Conservation (phyloP, 2,113 vertebrate genomes). For the Smithornis capensis region DNA sequence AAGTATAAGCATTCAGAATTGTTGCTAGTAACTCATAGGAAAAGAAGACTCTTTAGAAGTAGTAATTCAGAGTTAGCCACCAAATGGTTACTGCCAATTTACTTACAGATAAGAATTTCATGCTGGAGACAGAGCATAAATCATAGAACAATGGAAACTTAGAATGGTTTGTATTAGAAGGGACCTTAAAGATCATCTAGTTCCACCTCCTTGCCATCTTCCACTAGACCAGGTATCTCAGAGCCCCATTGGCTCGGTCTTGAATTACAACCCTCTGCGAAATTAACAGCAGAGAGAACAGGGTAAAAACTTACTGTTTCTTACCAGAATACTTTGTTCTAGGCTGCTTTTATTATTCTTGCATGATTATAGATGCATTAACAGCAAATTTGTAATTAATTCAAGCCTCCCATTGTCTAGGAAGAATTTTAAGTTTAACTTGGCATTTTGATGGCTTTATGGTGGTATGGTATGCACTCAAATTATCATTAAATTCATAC, state of each 20-base stretch:
- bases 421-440: constrained; percentile 54
- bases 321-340: background rate
- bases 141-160: background rate
- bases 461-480: background rate
- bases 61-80: background rate
- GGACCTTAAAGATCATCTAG: background rate
- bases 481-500: constrained; percentile 50
- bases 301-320: background rate
- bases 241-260: background rate
- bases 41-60: background rate
- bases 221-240: background rate
- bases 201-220: background rate
- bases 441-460: constrained; percentile 53
- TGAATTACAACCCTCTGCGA: background rate
- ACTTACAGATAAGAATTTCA: background rate
- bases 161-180: background rate
- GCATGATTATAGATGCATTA: constrained; percentile 18
- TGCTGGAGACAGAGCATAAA: background rate
- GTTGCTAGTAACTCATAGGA: background rate
- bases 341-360: background rate
- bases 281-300: background rate
- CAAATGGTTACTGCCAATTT: background rate
- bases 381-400: background rate
- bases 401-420: background rate
- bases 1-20: background rate